Evolutionary conservation across 1,140 invertebrate species (phyloP).

Genomic region (Zaprionus inermis): DNA sequence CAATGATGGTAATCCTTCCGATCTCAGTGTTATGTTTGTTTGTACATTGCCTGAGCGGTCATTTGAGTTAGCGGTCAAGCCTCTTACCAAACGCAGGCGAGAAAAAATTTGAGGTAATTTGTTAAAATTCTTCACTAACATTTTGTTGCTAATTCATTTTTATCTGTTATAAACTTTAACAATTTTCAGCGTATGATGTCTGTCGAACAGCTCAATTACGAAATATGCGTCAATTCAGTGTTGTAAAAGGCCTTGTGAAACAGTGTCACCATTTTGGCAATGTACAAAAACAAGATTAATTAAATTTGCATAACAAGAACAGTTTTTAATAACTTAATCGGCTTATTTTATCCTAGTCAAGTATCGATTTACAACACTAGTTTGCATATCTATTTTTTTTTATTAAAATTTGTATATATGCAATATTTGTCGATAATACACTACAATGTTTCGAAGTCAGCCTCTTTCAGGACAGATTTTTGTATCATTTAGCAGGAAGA

Average conservation of each 20-base stretch:
- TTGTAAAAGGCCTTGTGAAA: slow-evolving; percentile 34
- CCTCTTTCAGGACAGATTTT: too few relatives aligned
- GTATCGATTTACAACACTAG: too few relatives aligned
- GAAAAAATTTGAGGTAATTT: slow-evolving; percentile 47
- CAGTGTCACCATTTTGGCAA: neutral
- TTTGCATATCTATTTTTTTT: too few relatives aligned
- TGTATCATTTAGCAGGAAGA: too few relatives aligned
- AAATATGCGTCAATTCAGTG: slow-evolving; percentile 61
- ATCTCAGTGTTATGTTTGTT: neutral
- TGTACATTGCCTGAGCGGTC: slow-evolving; percentile 26
- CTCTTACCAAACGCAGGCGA: slow-evolving; percentile 29
- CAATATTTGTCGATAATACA: too few relatives aligned
- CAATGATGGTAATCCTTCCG: slow-evolving; percentile 22
- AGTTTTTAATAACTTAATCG: too few relatives aligned
- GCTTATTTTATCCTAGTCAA: too few relatives aligned
- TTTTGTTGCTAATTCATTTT: slow-evolving; percentile 58
- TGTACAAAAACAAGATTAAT: neutral
- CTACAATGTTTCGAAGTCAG: too few relatives aligned
- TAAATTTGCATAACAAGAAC: neutral
- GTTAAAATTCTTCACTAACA: slow-evolving; percentile 58
- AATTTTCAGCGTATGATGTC: slow-evolving; percentile 15
- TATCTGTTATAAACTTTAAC: slow-evolving; percentile 21
- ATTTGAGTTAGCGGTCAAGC: slow-evolving; percentile 6
- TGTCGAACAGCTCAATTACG: slow-evolving; percentile 46
- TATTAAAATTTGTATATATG: too few relatives aligned